Evolutionary conservation across 2,888 invertebrate species (phyloP).

Genomic region (Stomorhina lunata): DNA sequence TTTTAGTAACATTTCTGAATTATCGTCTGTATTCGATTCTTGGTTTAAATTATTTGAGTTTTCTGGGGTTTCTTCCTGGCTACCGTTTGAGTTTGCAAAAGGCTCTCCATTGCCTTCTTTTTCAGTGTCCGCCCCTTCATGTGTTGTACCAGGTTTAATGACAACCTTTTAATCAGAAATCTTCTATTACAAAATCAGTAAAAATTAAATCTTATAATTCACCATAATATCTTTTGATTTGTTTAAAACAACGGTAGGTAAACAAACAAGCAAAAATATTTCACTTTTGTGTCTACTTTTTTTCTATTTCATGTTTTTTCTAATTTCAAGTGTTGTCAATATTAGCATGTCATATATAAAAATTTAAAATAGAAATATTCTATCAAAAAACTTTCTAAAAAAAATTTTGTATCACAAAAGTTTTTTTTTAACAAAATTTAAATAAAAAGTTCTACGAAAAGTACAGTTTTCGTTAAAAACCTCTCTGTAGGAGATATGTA

Average conservation of each 20-base stretch:
- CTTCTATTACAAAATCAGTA: neutral
- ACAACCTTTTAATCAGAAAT: neutral
- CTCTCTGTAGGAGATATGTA: too few species aligned
- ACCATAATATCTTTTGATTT: slow-evolving; percentile 8
- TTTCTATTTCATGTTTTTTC: too few species aligned
- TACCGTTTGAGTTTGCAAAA: neutral
- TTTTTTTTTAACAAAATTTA: too few species aligned
- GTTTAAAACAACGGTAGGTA: neutral
- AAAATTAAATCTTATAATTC: neutral
- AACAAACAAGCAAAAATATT: neutral
- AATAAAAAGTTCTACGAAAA: too few species aligned
- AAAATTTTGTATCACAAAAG: too few species aligned
- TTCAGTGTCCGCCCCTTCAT: neutral
- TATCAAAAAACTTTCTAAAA: too few species aligned
- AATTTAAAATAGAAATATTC: too few species aligned
- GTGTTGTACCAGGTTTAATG: neutral
- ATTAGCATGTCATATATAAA: too few species aligned
- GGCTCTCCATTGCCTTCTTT: neutral
- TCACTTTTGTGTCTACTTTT: neutral
- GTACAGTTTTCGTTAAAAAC: too few species aligned
- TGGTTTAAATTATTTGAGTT: too few species aligned
- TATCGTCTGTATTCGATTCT: neutral
- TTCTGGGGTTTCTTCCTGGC: neutral
- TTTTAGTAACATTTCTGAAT: slow-evolving; percentile 11
- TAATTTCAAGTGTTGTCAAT: too few species aligned